Evolutionary conservation across 2,888 invertebrate genomes (phyloP), one percentile per base, ranked within the genome.

Genomic region (Junonia oenone): DNA sequence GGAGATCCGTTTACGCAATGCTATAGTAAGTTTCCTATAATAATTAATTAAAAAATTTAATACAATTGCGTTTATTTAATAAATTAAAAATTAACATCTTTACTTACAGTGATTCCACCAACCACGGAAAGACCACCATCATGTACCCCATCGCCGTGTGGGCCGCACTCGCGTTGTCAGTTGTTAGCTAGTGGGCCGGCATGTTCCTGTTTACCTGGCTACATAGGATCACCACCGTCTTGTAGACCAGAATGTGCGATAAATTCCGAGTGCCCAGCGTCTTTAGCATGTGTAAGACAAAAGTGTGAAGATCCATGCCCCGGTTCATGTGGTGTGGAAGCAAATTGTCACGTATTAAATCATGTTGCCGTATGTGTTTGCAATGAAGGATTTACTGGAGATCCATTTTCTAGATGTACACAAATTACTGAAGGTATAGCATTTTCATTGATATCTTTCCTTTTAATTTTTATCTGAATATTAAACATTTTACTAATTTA

Each of bases 1-100:
- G 97, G 97, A 45, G 96, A 97, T 93, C 96, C 97, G 51, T 96
- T 96, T 75, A 93, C 93, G 2, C 93, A 93, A 71, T 97, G 97
- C 71, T 91, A 92, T 49, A 91, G 95, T 95, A 92, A 93, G 93
- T 92, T 66, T 58, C n/a, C n/a, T n/a, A n/a, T n/a, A n/a, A n/a
- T n/a, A 11, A n/a, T 4, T 33, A 11, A 33, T 33, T n/a, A 33
- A 33, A 33, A 33, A n/a, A 11, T 3, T n/a, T 3, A 33, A 33
- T n/a, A 11, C 11, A 2, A 33, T n/a, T 33, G n/a, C 2, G 4
- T 1, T n/a, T 2, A 11, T 33, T 33, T 33, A 6, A 35, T 4
- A 9, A 0, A 13, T 27, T 29, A 19, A 19, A 46, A 46, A 6
- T 46, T 9, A 43, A 26, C 13, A 43, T 17, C n/a, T 13, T 11